These are phyloP conservation scores for Noctua janthe DNA, from an alignment of 2,888 invertebrate genomes.

Conservation along the genomic window DNA sequence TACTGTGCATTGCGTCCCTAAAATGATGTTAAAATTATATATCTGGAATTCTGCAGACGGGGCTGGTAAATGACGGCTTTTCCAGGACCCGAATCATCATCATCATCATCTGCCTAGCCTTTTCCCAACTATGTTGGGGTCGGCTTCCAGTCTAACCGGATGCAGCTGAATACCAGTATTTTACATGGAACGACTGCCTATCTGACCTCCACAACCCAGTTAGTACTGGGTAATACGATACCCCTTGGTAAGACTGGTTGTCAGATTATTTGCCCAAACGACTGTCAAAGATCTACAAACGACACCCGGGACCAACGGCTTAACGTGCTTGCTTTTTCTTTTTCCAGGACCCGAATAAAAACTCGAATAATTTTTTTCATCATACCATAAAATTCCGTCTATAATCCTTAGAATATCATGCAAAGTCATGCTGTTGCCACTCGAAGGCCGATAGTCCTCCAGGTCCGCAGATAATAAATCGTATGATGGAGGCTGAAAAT, in stretches of 20 bases:
- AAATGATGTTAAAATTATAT: constrained; percentile 37
- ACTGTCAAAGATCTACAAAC: too few species aligned
- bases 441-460: constrained; percentile 67
- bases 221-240: too few species aligned
- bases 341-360: neutral
- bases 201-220: too few species aligned
- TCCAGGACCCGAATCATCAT: neutral
- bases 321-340: too few species aligned
- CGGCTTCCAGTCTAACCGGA: too few species aligned
- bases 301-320: too few species aligned
- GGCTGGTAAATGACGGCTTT: neutral
- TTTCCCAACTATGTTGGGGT: too few species aligned
- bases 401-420: constrained; percentile 82
- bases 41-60: neutral
- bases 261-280: too few species aligned
- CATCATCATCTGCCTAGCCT: too few species aligned
- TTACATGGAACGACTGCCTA: too few species aligned
- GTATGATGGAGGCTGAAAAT: constrained; percentile 83
- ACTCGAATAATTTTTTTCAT: neutral
- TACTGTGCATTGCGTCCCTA: constrained; percentile 87
- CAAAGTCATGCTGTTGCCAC: constrained; percentile 80
- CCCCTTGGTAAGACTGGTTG: too few species aligned
- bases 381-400: constrained; percentile 85
- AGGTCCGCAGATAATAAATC: constrained; percentile 81
- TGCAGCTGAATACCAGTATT: too few species aligned